Percentiles rank a stretch among this genome's conserved stretches.
Conservation (phyloP, 1,140 invertebrate genomes). For the Archegozetes longisetosus region DNA sequence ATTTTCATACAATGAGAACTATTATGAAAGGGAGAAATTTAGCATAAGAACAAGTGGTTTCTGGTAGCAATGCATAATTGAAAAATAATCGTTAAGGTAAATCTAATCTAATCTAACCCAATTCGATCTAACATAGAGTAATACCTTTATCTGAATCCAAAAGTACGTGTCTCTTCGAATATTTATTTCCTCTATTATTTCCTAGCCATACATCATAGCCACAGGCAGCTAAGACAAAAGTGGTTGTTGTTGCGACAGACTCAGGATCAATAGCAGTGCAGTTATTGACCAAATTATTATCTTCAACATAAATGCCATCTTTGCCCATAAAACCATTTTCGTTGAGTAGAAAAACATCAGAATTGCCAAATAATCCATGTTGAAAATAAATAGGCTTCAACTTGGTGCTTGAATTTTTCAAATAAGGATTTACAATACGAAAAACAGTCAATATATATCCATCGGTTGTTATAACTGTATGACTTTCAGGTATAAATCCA, state of each 20-base stretch:
- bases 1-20: no score
- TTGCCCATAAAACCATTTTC: slow-evolving; percentile 31
- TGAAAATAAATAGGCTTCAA: slow-evolving; percentile 12
- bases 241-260: slow-evolving; percentile 27
- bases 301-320: not conserved
- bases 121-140: no score
- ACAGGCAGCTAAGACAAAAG: slow-evolving; percentile 7
- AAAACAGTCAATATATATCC: slow-evolving; percentile 54
- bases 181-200: slow-evolving; percentile 33
- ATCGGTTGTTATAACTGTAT: slow-evolving; percentile 46
- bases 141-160: slow-evolving; percentile 1
- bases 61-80: no score
- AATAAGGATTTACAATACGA: slow-evolving; percentile 35
- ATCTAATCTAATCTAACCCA: no score
- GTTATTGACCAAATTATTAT: slow-evolving; percentile 37
- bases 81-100: no score
- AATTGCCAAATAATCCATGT: slow-evolving; percentile 14
- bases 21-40: no score
- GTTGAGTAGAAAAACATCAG: slow-evolving; percentile 24
- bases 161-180: slow-evolving; percentile 26
- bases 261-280: slow-evolving; percentile 28
- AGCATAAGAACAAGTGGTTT: no score
- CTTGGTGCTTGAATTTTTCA: not conserved
- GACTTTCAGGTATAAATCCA: slow-evolving; percentile 48
- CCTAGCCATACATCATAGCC: slow-evolving; percentile 38